These are phyloP conservation scores for Gymnogyps californianus DNA, from an alignment of 2,113 vertebrate species.

Conservation along the genomic window DNA sequence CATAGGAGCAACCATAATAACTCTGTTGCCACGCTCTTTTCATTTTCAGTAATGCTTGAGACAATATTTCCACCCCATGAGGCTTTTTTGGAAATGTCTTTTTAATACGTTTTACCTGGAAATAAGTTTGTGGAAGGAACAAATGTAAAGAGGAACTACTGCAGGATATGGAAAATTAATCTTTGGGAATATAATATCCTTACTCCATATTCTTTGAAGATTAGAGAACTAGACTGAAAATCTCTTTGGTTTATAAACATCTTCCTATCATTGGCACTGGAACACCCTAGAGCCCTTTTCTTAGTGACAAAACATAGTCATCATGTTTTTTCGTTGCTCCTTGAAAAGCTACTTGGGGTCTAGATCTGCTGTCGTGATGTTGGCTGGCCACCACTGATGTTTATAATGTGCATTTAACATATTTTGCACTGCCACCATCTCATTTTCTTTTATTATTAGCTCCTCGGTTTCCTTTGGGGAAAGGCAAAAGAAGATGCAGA, in stretches of 20 bases:
- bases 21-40: not conserved
- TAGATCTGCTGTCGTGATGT: not conserved
- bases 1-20: not conserved
- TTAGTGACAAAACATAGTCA: not conserved
- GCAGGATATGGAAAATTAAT: not conserved
- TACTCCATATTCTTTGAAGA: not conserved
- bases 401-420: not conserved
- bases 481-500: not conserved
- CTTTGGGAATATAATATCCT: not conserved
- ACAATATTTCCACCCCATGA: not conserved
- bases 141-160: not conserved
- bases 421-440: not conserved
- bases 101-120: not conserved
- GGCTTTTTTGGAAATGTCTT: not conserved
- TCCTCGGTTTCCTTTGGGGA: not conserved
- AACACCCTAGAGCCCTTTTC: not conserved
- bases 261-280: not conserved
- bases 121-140: not conserved
- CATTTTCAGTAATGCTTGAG: not conserved
- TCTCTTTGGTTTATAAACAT: not conserved
- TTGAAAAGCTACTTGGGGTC: not conserved
- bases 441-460: not conserved
- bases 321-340: not conserved
- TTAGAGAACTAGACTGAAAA: not conserved
- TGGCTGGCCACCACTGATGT: not conserved